Conservation (phyloP, 2,797 vertebrate species). For the Psittacula derbiana region DNA sequence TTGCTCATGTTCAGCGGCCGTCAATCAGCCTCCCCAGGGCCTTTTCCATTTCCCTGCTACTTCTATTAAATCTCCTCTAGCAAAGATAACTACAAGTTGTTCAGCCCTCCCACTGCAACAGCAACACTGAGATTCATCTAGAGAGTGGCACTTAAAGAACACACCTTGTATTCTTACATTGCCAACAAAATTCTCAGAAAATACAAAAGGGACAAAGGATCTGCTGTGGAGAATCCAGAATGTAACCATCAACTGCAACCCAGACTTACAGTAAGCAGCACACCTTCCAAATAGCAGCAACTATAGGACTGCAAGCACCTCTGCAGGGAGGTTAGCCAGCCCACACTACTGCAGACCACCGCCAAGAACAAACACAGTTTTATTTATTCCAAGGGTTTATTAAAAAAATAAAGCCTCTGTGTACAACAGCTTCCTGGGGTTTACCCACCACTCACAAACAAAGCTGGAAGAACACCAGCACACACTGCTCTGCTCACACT, state of each 20-base stretch:
- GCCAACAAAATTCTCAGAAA: not conserved
- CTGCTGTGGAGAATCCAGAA: not conserved
- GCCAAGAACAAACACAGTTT: fast-evolving
- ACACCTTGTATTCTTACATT: not conserved
- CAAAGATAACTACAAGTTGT: not conserved
- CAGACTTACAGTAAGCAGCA: not conserved
- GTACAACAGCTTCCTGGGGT: not conserved
- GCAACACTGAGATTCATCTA: not conserved
- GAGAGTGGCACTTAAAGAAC: not conserved
- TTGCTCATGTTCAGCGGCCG: not conserved
- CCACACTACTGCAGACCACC: not conserved
- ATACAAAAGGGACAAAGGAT: not conserved
- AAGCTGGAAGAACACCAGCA: fast-evolving
- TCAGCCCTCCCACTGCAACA: not conserved
- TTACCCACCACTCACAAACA: not conserved
- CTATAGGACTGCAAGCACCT: not conserved
- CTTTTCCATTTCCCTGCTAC: not conserved
- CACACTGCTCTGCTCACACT: not conserved
- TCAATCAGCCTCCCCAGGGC: not conserved
- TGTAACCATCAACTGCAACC: fast-evolving
- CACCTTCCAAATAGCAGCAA: not conserved
- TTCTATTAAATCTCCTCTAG: not conserved
- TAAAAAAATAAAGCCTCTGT: not conserved
- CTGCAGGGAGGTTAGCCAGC: not conserved
- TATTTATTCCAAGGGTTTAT: not conserved